Percentiles rank a stretch among this genome's conserved stretches.
Evolutionary conservation across 2,888 invertebrate species (phyloP).

Genomic region (Caenorhabditis sp.): DNA sequence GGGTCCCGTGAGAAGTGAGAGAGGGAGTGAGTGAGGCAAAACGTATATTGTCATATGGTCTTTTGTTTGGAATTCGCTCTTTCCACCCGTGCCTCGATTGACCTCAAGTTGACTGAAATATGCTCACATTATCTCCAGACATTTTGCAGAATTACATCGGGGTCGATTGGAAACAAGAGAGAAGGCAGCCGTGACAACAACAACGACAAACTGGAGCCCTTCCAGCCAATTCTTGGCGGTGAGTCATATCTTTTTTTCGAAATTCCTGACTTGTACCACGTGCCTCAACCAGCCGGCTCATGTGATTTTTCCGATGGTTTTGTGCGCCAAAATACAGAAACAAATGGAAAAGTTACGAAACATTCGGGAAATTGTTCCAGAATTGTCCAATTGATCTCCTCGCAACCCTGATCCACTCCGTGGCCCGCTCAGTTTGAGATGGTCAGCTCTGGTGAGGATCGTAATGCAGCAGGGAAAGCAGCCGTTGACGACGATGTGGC

Average conservation of each 20-base stretch:
- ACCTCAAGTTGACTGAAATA: slow-evolving; percentile 9
- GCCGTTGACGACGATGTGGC: slow-evolving; percentile 54
- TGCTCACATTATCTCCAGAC: not conserved
- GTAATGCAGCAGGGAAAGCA: slow-evolving; percentile 38
- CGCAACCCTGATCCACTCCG: slow-evolving; percentile 14
- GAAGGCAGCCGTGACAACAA: slow-evolving; percentile 1
- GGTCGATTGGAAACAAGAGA: slow-evolving; percentile 46
- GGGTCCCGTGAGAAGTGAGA: slow-evolving; percentile 52
- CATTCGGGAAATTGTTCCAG: slow-evolving; percentile 8
- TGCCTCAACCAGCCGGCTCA: slow-evolving; percentile 6
- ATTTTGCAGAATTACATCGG: slow-evolving; percentile 55
- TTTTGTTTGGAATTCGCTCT: slow-evolving; percentile 59
- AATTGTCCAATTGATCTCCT: slow-evolving; percentile 55
- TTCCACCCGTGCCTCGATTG: slow-evolving; percentile 14
- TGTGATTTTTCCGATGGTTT: slow-evolving; percentile 25
- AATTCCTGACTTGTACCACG: slow-evolving; percentile 25
- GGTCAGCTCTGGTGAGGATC: slow-evolving; percentile 62
- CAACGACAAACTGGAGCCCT: slow-evolving; percentile 42
- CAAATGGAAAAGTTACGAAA: not conserved
- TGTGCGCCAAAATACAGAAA: slow-evolving; percentile 12
- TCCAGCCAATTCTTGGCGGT: slow-evolving; percentile 30
- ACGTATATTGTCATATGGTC: slow-evolving; percentile 62
- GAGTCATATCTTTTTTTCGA: slow-evolving; percentile 31
- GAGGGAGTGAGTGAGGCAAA: slow-evolving; percentile 27
- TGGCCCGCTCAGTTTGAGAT: slow-evolving; percentile 15